These are phyloP conservation scores for Bactericera cockerelli DNA, from an alignment of 1,140 invertebrate genomes.

Conservation along the genomic window DNA sequence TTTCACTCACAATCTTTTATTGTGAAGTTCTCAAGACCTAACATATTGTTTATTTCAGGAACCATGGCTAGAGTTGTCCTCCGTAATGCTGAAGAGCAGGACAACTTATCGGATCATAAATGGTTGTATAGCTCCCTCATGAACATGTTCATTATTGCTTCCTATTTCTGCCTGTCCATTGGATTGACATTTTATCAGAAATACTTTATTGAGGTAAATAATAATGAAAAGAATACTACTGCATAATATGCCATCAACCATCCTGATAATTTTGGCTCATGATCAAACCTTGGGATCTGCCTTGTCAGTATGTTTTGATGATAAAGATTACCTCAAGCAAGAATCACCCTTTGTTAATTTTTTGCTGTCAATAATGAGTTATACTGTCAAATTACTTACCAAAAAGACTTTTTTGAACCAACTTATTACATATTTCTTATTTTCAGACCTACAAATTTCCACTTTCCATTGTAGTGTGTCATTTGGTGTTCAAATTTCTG, in stretches of 20 bases:
- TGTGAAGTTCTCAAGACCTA: too few relatives aligned
- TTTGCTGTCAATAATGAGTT: too few relatives aligned
- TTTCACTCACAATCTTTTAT: too few relatives aligned
- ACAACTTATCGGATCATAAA: background rate
- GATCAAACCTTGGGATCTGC: too few relatives aligned
- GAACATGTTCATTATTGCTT: background rate
- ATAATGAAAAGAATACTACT: too few relatives aligned
- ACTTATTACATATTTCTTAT: constrained; percentile 16
- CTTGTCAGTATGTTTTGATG: too few relatives aligned
- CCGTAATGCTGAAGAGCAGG: background rate
- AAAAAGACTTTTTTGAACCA: background rate
- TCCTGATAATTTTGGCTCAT: too few relatives aligned
- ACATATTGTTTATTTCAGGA: background rate
- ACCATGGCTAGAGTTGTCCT: background rate
- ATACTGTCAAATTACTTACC: too few relatives aligned
- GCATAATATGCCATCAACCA: too few relatives aligned
- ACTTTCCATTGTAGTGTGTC: constrained; percentile 63
- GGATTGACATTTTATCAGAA: constrained; percentile 5
- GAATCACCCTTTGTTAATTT: too few relatives aligned
- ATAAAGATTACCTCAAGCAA: too few relatives aligned
- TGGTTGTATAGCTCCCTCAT: background rate
- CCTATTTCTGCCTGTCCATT: background rate
- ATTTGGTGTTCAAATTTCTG: constrained; percentile 68
- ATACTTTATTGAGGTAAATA: background rate
- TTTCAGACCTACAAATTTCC: constrained; percentile 68